These are phyloP conservation scores for Agrypnus murinus DNA, from an alignment of 2,888 invertebrate species.

Conservation along the genomic window DNA sequence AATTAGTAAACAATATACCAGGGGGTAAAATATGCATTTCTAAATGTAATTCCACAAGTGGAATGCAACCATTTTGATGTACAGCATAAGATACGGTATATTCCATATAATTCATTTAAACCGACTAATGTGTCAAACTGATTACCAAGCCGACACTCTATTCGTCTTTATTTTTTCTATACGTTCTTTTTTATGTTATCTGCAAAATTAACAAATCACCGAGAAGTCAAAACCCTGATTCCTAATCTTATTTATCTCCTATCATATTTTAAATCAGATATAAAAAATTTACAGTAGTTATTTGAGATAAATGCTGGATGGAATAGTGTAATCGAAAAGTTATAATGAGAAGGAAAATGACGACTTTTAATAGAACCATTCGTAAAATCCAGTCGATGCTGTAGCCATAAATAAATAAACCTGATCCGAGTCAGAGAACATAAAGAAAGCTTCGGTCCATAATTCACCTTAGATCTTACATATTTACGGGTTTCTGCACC, in stretches of 20 bases:
- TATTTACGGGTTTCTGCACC: constrained; percentile 50
- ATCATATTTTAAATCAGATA: background rate
- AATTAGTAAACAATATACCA: constrained; percentile 44
- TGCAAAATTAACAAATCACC: background rate
- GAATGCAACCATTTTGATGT: constrained; percentile 53
- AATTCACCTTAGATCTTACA: constrained; percentile 61
- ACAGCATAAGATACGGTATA: constrained; percentile 49
- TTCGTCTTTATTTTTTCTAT: constrained; percentile 38
- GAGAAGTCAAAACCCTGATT: background rate
- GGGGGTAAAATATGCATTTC: constrained; percentile 42
- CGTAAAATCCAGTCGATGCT: constrained; percentile 55
- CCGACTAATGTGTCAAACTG: constrained; percentile 55
- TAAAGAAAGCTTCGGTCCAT: constrained; percentile 65
- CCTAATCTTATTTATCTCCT: background rate
- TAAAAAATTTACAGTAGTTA: too few species aligned
- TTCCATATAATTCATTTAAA: constrained; percentile 46
- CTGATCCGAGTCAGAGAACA: constrained; percentile 61
- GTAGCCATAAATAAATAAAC: constrained; percentile 64
- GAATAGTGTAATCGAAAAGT: too few species aligned
- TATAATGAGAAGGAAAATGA: constrained; percentile 46
- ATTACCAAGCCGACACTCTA: constrained; percentile 46
- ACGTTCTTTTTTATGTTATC: constrained; percentile 30
- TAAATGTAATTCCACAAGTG: constrained; percentile 41
- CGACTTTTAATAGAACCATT: constrained; percentile 52
- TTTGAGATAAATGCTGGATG: too few species aligned